Evolutionary conservation across 2,888 invertebrate genomes (phyloP).

Genomic region (Subacronicta megacephala): DNA sequence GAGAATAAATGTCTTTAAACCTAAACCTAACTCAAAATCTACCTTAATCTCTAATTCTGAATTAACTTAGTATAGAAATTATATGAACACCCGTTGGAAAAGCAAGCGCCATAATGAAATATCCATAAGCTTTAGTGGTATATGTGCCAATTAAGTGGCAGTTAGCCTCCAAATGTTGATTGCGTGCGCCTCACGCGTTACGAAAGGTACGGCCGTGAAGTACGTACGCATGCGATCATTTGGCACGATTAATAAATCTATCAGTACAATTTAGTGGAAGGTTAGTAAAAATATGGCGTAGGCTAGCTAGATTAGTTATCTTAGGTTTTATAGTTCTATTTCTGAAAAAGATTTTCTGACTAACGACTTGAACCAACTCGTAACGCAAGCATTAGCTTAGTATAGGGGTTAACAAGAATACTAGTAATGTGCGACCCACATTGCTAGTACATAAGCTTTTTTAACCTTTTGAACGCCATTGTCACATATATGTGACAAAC

Average conservation of each 20-base stretch:
- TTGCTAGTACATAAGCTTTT: no score
- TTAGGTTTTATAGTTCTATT: no score
- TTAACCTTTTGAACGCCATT: no score
- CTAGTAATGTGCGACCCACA: no score
- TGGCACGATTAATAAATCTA: conserved; percentile 37
- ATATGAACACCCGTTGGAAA: conserved; percentile 23
- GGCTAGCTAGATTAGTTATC: no score
- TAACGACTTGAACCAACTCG: no score
- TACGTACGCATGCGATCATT: conserved; percentile 33
- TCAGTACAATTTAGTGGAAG: conserved; percentile 13
- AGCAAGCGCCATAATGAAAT: conserved; percentile 49
- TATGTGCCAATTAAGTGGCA: conserved; percentile 56
- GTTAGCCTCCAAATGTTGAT: conserved; percentile 55
- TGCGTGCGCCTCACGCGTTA: conserved; percentile 55
- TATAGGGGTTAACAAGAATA: no score
- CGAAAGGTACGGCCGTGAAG: conserved; percentile 15
- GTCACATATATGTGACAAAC: no score
- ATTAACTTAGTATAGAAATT: conserved; percentile 1
- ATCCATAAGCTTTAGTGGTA: conserved; percentile 44
- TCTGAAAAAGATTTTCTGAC: no score
- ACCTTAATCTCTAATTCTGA: neutral
- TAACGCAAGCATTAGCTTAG: no score
- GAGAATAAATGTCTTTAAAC: no score
- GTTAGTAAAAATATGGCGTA: neutral
- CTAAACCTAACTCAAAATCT: neutral